Evolutionary conservation across 2,888 invertebrate genomes (phyloP), one percentile per base, ranked within the genome.

Genomic region (Acronicta psi): DNA sequence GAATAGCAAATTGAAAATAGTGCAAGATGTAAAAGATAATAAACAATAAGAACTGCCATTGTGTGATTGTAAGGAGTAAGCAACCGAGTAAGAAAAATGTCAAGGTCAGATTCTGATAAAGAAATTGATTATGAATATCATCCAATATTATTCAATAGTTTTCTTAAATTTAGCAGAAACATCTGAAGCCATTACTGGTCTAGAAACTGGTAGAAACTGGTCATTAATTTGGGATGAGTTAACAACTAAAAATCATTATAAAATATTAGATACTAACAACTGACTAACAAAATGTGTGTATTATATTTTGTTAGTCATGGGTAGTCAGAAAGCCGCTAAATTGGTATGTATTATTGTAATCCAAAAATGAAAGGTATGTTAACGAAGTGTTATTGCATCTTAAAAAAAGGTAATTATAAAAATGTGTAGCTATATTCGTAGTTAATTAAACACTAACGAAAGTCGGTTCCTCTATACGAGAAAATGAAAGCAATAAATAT

Each of bases 401-500:
- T 29, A 8, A 1, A 10, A 29, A 29, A 29, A 7, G 13, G 0
- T 31, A 31, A 10, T 10, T 29, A 29, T 11, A 11, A 29, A 29
- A 29, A 29, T 5, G 13, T 31, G 8, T 31, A 13, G 1, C n/a
- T 34, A 34, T n/a, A 34, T 34, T 34, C 1, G 34, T 34, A 34
- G 5, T 34, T 2, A n/a, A 31, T 13, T 31, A 31, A 31, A 31
- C n/a, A n/a, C 1, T n/a, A 31, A 13, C 31, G 1, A 1, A 34
- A 34, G n/a, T n/a, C n/a, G 4, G n/a, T 34, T n/a, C 29, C 29
- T 16, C 16, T 23, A 10, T 29, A 31, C 29, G 5, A 17, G 40
- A 40, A 44, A 44, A 44, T 29, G 17, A 2, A 16, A 31, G 14
- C 14, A 34, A 51, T 13, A 16, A 18, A 18, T 18, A 16, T 49